Evolutionary conservation across 2,113 vertebrate genomes (phyloP), one percentile per base, ranked within the genome.

Genomic region (Drymodes brunneopygia): DNA sequence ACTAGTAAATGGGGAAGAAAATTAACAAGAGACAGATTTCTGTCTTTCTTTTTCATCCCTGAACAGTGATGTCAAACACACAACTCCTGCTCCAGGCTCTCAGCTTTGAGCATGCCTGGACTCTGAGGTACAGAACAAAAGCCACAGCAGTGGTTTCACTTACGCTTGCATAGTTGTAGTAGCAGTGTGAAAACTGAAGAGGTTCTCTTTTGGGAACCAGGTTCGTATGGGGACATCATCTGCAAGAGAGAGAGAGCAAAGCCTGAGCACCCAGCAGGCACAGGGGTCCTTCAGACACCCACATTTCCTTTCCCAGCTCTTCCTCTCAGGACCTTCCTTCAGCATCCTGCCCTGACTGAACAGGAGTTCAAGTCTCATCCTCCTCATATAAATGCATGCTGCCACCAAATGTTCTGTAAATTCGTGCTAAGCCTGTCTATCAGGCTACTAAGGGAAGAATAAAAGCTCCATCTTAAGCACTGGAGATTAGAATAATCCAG

Each of bases 111-210:
- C 17, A 31, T 0, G 7, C 11, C 8, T 1, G 5, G 23, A 15
- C 40, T 36, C 50, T 18, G 36, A 75, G 51, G 20, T 0, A 33
- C 28, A 28, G 7, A 28, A 28, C 12, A n/a, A 54, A 73, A 77
- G 51, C 25, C 56, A 45, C 16, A 11, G 61, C 69, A 73, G 58
- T 1, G 25, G 31, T 38, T 79, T 67, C 97, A 99, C 99, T 99
- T 98, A 99, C 99, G 99, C 99, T 98, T 99, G 99, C 99, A 99
- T 99, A 98, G 99, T 99, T 97, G 99, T 99, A 90, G 98, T 99
- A 72, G 99, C 99, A 18, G 99, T 99, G 95, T 99, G 99, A 97
- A 99, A 99, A 97, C 98, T 99, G 98, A 99, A 99, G 97, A 99
- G 99, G 95, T 99, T 99, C 97, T 99, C 99, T 96, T 99, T 99